Evolutionary conservation across 2,113 vertebrate species (phyloP).

Genomic region (Thoracochromis brauschi): DNA sequence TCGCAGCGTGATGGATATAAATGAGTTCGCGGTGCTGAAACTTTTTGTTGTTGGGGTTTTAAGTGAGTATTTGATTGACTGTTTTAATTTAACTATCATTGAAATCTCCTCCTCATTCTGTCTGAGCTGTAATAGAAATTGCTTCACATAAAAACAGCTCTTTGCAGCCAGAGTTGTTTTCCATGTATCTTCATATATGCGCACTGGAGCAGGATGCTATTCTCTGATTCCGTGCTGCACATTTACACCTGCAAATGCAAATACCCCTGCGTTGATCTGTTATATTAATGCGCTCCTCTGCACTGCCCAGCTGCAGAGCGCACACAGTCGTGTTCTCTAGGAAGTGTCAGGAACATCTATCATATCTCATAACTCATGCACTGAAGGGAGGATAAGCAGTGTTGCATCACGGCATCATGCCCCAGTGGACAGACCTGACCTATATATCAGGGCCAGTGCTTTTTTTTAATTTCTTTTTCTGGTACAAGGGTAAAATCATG

Average conservation of each 20-base stretch:
- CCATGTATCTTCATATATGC: neutral
- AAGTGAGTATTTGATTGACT: conserved; percentile 44
- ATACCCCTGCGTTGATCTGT: neutral
- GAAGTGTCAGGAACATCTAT: neutral
- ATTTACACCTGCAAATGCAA: neutral
- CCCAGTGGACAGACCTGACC: conserved; percentile 42
- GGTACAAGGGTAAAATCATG: conserved; percentile 22
- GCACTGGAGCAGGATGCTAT: neutral
- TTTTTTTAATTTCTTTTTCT: conserved; percentile 6
- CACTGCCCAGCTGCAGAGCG: neutral
- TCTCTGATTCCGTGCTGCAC: neutral
- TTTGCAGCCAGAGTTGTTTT: neutral
- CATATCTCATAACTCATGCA: neutral
- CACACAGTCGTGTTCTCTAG: neutral
- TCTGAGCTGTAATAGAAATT: neutral
- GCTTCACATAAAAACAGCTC: neutral
- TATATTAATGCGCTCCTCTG: neutral
- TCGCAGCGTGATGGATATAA: conserved; percentile 61
- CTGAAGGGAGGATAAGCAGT: neutral
- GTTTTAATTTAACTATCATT: neutral
- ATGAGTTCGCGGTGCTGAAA: conserved; percentile 49
- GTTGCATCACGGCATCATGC: neutral
- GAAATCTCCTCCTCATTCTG: neutral
- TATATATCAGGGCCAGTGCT: conserved; percentile 39
- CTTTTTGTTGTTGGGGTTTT: conserved; percentile 61